phyloP scores from a whole-genome alignment of 2,888 invertebrate genomes.

The Tenthredo livida region DNA sequence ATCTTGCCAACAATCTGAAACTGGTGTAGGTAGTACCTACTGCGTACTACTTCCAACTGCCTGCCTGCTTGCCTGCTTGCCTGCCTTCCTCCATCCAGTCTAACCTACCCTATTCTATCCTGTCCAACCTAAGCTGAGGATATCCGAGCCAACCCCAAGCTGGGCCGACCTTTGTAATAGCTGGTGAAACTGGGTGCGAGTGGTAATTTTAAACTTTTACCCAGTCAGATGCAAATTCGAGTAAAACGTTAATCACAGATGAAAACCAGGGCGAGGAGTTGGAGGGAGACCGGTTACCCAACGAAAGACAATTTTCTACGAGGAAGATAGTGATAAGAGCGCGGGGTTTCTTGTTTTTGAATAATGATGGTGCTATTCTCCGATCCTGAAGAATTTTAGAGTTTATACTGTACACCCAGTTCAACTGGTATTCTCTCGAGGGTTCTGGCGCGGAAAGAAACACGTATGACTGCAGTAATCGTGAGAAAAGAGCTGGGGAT shows the following conservation, averaged over 20 bases:
- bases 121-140: slow-evolving; percentile 22
- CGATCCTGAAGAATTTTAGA: neutral
- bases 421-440: neutral
- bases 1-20: slow-evolving; percentile 66
- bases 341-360: neutral
- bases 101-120: neutral
- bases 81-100: neutral
- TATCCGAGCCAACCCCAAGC: slow-evolving; percentile 31
- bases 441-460: neutral
- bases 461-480: neutral
- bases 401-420: neutral
- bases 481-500: neutral
- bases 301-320: neutral
- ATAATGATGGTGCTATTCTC: neutral
- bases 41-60: slow-evolving; percentile 51
- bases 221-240: slow-evolving; percentile 50
- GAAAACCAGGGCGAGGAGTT: slow-evolving; percentile 2
- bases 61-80: neutral
- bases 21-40: slow-evolving; percentile 41
- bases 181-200: slow-evolving; percentile 13
- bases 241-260: slow-evolving; percentile 42
- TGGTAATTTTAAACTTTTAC: slow-evolving; percentile 47
- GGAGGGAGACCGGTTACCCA: neutral
- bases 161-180: slow-evolving; percentile 30
- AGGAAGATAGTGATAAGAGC: neutral